Evolutionary conservation across 2,113 vertebrate species (phyloP).

Genomic region (Nettapus auritus): DNA sequence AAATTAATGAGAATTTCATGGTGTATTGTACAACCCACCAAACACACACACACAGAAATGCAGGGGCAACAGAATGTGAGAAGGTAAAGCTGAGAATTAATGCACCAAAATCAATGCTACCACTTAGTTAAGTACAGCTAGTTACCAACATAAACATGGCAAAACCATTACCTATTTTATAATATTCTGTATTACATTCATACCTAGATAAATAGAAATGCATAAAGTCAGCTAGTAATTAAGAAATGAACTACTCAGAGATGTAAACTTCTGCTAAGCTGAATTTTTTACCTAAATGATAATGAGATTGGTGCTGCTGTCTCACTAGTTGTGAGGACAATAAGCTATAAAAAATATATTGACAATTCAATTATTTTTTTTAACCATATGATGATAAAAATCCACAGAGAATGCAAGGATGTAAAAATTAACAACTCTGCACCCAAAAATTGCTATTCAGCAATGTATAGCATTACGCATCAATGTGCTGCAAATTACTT

Average conservation of each 20-base stretch:
- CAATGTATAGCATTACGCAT: neutral
- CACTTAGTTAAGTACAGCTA: neutral
- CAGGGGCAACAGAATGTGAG: neutral
- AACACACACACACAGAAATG: neutral
- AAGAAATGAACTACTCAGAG: neutral
- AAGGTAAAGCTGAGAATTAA: neutral
- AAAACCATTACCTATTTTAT: neutral
- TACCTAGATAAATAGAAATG: neutral
- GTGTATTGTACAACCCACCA: neutral
- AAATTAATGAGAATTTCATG: neutral
- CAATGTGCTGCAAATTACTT: neutral
- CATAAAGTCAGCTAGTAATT: neutral
- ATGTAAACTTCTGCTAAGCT: neutral
- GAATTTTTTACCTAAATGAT: neutral
- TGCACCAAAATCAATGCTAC: neutral
- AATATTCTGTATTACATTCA: neutral
- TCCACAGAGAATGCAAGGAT: neutral
- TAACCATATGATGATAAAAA: neutral
- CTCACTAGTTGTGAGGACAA: neutral
- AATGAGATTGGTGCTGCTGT: neutral
- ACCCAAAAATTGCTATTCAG: neutral
- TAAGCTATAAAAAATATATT: neutral
- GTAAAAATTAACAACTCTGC: neutral
- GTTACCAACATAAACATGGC: neutral
- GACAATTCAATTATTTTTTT: neutral